Percentiles rank a stretch among this genome's conserved stretches.
Evolutionary conservation across 2,888 invertebrate genomes (phyloP).

Genomic region (Pseudococcus jackbeardsleyi): DNA sequence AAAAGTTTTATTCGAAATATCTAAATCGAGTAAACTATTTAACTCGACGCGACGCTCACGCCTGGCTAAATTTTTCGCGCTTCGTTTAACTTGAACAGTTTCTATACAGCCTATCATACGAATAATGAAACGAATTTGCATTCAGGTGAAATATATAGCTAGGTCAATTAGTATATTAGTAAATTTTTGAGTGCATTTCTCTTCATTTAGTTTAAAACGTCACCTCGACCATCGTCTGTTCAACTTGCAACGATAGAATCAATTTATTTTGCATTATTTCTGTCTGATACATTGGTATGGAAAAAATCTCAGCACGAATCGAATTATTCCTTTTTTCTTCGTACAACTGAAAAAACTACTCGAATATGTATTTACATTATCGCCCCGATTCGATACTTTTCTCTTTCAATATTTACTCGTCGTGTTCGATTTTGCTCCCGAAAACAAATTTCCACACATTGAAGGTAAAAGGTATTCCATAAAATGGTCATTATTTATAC

Average conservation of each 20-base stretch:
- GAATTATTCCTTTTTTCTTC: not conserved
- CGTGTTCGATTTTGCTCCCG: not conserved
- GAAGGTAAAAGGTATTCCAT: not conserved
- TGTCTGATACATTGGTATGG: not conserved
- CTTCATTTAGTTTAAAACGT: not conserved
- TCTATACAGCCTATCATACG: not conserved
- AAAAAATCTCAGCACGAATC: not conserved
- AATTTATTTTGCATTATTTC: conserved; percentile 12
- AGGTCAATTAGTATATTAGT: not conserved
- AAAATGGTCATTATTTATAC: not conserved
- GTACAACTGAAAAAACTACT: not conserved
- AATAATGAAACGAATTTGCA: not conserved
- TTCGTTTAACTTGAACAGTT: not conserved
- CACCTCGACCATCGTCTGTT: not conserved
- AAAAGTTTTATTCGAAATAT: conserved; percentile 12
- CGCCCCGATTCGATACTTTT: not conserved
- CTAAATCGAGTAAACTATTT: conserved; percentile 35
- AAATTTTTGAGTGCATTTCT: not conserved
- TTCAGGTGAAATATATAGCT: not conserved
- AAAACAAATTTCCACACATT: not conserved
- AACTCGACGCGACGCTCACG: not conserved
- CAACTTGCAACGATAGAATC: not conserved
- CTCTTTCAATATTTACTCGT: not conserved
- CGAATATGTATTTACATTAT: not conserved
- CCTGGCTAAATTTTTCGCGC: conserved; percentile 1